phyloP scores from a whole-genome alignment of 2,113 vertebrate species.

The Amblyopsis rosae region DNA sequence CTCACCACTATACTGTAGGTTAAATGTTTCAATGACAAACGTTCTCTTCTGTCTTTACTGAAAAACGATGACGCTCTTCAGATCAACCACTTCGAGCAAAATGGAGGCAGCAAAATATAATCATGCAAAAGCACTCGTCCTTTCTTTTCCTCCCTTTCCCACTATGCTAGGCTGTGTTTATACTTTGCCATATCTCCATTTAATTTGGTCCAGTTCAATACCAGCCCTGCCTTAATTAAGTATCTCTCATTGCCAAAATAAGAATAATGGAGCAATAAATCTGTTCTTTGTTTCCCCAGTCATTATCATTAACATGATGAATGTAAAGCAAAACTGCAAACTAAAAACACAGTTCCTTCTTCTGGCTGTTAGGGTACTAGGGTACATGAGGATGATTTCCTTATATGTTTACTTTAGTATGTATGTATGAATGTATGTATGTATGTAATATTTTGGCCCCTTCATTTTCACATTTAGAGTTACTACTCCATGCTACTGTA shows the following conservation, averaged over 20 bases:
- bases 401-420: slow-evolving; percentile 65
- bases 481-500: slow-evolving; percentile 19
- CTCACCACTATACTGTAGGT: slow-evolving; percentile 23
- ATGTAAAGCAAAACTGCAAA: slow-evolving; percentile 28
- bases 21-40: slow-evolving; percentile 5
- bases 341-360: slow-evolving; percentile 29
- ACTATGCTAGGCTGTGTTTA: neutral
- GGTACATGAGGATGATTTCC: slow-evolving; percentile 54
- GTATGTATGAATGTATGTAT: slow-evolving; percentile 41
- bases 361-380: slow-evolving; percentile 32
- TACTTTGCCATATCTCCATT: neutral
- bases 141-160: neutral
- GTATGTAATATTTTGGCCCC: slow-evolving; percentile 31
- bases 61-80: slow-evolving; percentile 28
- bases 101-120: slow-evolving; percentile 3
- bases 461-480: slow-evolving; percentile 45
- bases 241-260: slow-evolving; percentile 24
- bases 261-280: slow-evolving; percentile 14
- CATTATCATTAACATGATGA: slow-evolving; percentile 52
- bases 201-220: slow-evolving; percentile 23
- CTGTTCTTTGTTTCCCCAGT: slow-evolving; percentile 15
- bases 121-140: neutral
- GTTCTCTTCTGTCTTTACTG: slow-evolving; percentile 12
- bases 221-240: neutral
- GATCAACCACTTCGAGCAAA: slow-evolving; percentile 1